Base-by-base conservation (phyloP, 2,113 vertebrate species). In the Etheostoma cragini region DNA sequence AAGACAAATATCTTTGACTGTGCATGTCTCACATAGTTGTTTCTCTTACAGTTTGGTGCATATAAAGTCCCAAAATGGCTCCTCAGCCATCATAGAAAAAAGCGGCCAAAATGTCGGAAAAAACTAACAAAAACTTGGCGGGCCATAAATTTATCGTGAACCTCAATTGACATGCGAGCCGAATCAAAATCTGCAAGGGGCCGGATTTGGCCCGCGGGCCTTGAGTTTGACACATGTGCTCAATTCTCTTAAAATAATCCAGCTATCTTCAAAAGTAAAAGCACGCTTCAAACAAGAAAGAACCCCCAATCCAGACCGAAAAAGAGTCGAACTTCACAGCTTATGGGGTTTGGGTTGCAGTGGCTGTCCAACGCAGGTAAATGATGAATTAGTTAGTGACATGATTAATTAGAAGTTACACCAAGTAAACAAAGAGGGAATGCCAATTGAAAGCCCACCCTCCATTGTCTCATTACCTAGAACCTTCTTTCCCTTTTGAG, bases 341-440 rank as follows among this genome's bases (percentile, higher is more conserved):
- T 62, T 45, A 0, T 2, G 0, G 4, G 14, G 38, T 49, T 47
- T 62, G 24, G 2, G 46, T 61, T 8, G 33, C 8, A 6, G 62
- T 19, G 42, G 12, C 45, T 66, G 67, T 26, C 57, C 33, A 63
- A 49, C 64, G 65, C 22, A 50, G 53, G 14, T 46, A 50, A 26
- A 76, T 30, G 61, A 88, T 82, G 64, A 56, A 80, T 82, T 76
- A 24, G 71, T 26, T 35, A 30, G 45, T 22, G 0, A 50, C 26
- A 7, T 72, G 62, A 88, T 82, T 82, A 76, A 88, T 83, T 83
- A 56, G 62, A 61, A 3, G 26, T 45, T 77, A 45, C 33, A 62
- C 46, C 3, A 17, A 52, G 24, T 50, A 70, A 85, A 85, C 72
- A 78, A 56, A 77, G 52, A 70, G 33, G 22, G 47, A 15, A 38